Conservation (phyloP, 2,797 vertebrate genomes). For the Falco novaeseelandiae region DNA sequence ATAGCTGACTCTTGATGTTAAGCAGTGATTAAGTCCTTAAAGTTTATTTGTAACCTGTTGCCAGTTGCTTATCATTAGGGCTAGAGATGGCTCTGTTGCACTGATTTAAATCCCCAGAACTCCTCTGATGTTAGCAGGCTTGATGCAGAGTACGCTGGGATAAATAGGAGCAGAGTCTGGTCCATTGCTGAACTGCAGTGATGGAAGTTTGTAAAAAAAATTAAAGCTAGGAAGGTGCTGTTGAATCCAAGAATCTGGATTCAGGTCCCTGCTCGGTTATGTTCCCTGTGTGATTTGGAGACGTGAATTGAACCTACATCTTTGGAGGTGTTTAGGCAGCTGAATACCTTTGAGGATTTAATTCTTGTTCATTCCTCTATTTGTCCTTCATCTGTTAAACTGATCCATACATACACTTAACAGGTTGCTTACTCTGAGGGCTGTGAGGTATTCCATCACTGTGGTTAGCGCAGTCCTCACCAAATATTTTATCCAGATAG, state of each 20-base stretch:
- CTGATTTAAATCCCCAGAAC: background rate
- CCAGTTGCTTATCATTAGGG: background rate
- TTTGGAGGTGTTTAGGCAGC: background rate
- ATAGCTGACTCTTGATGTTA: background rate
- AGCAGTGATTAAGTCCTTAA: background rate
- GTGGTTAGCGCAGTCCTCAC: background rate
- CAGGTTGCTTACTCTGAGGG: background rate
- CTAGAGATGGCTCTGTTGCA: background rate
- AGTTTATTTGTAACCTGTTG: background rate
- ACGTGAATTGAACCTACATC: background rate
- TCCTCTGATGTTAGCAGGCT: rapidly evolving
- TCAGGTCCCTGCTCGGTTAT: background rate
- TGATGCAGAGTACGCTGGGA: background rate
- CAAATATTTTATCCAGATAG: background rate
- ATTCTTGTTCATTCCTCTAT: background rate
- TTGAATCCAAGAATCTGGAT: background rate
- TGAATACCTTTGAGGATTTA: background rate
- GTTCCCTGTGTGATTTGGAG: background rate
- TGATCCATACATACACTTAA: background rate
- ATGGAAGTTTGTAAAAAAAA: background rate
- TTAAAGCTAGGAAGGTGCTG: background rate
- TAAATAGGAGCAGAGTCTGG: background rate
- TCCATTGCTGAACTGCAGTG: background rate
- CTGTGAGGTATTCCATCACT: background rate
- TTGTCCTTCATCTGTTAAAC: background rate